Conservation (phyloP, 2,888 invertebrate species). For the Xanthorhoe spadicearia region DNA sequence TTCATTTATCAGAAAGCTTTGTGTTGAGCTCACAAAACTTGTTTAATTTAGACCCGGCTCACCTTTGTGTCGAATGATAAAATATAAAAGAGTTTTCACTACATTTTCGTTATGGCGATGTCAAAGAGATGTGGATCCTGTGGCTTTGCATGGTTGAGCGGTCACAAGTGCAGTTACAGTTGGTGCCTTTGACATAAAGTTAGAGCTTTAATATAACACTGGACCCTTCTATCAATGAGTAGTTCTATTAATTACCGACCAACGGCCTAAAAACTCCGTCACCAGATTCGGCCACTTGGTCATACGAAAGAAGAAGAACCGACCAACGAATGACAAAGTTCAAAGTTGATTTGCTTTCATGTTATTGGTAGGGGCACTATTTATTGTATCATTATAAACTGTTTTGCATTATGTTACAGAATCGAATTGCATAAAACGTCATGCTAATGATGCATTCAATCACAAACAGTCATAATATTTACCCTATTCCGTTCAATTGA, state of each 20-base stretch:
- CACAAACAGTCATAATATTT: slow-evolving; percentile 20
- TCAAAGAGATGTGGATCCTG: slow-evolving; percentile 47
- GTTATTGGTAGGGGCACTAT: no score
- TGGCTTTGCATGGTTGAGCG: slow-evolving; percentile 12
- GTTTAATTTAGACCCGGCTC: slow-evolving; percentile 66
- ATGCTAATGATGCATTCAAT: slow-evolving; percentile 3
- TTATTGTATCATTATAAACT: no score
- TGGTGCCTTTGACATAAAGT: neutral
- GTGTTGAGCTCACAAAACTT: slow-evolving; percentile 51
- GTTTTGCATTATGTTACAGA: no score
- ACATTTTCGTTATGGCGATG: slow-evolving; percentile 55
- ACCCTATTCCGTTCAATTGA: slow-evolving; percentile 43
- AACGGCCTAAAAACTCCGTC: no score
- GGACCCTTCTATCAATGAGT: neutral
- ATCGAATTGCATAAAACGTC: neutral
- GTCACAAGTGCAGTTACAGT: neutral
- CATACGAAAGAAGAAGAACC: no score
- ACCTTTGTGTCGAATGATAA: slow-evolving; percentile 66
- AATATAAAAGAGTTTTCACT: slow-evolving; percentile 58
- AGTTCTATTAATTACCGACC: no score
- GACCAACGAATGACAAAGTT: no score
- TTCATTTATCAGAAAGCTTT: slow-evolving; percentile 43
- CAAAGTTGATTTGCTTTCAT: no score
- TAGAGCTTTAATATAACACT: neutral
- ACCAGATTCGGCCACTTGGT: no score